phyloP scores from a whole-genome alignment of 1,140 invertebrate species.

The Zaprionus davidi region DNA sequence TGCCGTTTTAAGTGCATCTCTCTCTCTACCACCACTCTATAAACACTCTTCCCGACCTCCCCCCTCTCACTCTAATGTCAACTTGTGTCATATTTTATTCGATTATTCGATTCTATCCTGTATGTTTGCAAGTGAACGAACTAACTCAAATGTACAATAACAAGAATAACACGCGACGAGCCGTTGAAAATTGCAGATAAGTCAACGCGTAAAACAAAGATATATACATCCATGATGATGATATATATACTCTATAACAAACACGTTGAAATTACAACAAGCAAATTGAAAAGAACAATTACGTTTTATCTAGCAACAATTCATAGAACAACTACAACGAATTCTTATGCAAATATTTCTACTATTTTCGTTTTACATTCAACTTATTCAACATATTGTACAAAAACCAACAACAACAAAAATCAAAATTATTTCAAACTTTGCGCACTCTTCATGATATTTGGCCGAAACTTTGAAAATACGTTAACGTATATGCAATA shows the following conservation, averaged over 20 bases:
- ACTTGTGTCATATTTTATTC: conserved; percentile 60
- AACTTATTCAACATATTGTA: conserved; percentile 54
- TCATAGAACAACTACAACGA: conserved; percentile 61
- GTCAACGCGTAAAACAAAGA: not conserved
- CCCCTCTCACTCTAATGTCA: conserved; percentile 16
- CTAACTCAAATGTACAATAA: conserved; percentile 38
- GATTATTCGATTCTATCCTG: conserved; percentile 66
- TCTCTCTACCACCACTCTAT: conserved; percentile 18
- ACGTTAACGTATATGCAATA: conserved; percentile 43
- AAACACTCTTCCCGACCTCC: conserved; percentile 10
- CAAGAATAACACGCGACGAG: conserved; percentile 26
- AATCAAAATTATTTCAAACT: conserved; percentile 49
- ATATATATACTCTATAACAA: not conserved
- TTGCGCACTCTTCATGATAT: conserved; percentile 65
- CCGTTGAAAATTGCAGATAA: conserved; percentile 19
- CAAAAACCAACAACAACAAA: conserved; percentile 44
- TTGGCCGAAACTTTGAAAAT: conserved; percentile 22
- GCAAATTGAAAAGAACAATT: conserved; percentile 44
- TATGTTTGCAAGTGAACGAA: conserved; percentile 68
- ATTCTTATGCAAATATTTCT: conserved; percentile 82
- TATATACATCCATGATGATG: not conserved
- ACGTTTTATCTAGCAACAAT: conserved; percentile 57
- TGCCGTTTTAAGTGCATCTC: conserved; percentile 38
- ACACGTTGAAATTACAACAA: conserved; percentile 45
- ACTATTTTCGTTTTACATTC: conserved; percentile 80